Percentiles rank a stretch among this genome's conserved stretches.
These are phyloP conservation scores for Aphelocoma californica DNA, from an alignment of 2,797 vertebrate genomes.

Conservation along the genomic window DNA sequence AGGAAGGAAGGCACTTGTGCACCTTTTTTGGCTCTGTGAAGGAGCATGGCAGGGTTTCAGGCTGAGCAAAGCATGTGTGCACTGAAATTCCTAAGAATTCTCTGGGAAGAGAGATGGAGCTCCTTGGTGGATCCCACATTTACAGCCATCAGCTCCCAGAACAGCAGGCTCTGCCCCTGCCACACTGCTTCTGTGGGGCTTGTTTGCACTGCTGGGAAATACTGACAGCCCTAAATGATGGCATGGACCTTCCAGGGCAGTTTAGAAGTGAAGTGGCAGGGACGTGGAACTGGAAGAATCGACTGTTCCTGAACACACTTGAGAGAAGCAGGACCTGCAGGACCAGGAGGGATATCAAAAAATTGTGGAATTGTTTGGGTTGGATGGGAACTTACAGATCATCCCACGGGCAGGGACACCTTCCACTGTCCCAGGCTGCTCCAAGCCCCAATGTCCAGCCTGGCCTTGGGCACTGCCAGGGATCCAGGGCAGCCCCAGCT, in stretches of 20 bases:
- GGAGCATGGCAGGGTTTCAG: neutral
- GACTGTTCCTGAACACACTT: accelerated
- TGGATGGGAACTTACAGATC: too few species aligned
- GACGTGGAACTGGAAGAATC: neutral
- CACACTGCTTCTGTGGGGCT: neutral
- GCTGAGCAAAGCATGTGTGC: neutral
- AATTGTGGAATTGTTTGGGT: neutral
- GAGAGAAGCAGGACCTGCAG: neutral
- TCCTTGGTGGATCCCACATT: neutral
- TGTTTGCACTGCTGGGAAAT: neutral
- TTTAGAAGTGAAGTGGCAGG: neutral
- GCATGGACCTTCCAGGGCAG: neutral
- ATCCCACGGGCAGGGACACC: neutral
- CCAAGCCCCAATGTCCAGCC: neutral
- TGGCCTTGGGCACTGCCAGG: neutral
- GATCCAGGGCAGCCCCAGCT: too few species aligned
- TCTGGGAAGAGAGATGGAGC: neutral
- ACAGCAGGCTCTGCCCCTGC: neutral
- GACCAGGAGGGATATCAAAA: neutral
- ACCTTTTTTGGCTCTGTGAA: neutral
- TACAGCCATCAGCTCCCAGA: neutral
- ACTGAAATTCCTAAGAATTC: neutral
- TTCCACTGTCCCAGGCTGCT: neutral
- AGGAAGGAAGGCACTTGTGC: neutral
- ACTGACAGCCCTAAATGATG: neutral